Evolutionary conservation across 2,113 vertebrate genomes (phyloP).

Genomic region (Formicarius rufipectus): DNA sequence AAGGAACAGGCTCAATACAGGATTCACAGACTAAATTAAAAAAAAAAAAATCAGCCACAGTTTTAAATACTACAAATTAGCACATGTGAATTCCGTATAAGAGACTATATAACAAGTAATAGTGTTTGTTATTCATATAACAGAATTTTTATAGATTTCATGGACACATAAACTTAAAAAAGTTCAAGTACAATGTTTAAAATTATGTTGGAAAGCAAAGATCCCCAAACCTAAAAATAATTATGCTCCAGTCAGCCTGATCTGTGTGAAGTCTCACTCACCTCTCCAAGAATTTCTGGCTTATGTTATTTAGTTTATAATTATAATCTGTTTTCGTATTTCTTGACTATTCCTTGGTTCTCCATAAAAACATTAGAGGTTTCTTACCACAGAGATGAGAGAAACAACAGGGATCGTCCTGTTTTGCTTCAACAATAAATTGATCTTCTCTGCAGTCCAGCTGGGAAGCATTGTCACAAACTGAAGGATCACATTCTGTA

Average conservation of each 20-base stretch:
- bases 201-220: neutral
- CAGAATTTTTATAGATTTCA: neutral
- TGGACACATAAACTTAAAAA: neutral
- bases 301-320: neutral
- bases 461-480: conserved; percentile 79
- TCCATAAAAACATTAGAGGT: neutral
- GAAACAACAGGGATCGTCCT: conserved; percentile 88
- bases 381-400: conserved; percentile 88
- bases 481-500: conserved; percentile 88
- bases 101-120: neutral
- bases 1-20: conserved; percentile 86
- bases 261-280: neutral
- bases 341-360: neutral
- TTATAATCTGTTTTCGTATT: neutral
- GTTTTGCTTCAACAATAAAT: conserved; percentile 88
- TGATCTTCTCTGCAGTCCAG: conserved; percentile 91
- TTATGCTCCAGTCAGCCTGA: neutral
- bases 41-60: neutral
- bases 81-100: neutral
- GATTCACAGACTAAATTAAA: conserved; percentile 81
- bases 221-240: neutral
- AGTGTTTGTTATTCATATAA: neutral
- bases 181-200: neutral
- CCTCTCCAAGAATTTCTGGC: neutral
- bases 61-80: neutral